phyloP scores from a whole-genome alignment of 2,113 vertebrate genomes.

The Theristicus caerulescens region DNA sequence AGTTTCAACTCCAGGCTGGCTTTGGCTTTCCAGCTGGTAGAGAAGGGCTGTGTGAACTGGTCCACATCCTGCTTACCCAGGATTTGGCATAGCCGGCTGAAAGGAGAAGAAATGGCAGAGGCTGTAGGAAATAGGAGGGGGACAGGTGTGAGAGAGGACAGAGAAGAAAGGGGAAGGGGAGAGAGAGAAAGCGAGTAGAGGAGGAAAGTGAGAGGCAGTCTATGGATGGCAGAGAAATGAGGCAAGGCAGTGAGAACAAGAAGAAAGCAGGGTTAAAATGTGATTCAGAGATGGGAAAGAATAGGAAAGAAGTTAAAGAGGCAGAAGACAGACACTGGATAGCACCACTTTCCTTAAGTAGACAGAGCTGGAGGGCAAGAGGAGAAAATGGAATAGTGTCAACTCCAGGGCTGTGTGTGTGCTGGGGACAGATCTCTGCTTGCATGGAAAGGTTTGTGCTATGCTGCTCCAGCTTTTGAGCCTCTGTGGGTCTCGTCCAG shows the following conservation, averaged over 20 bases:
- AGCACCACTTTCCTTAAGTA: neutral
- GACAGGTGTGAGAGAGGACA: neutral
- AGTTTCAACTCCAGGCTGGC: too few species aligned
- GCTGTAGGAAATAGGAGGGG: neutral
- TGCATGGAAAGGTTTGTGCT: neutral
- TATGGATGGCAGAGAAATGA: too few species aligned
- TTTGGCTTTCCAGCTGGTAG: too few species aligned
- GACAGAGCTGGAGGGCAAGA: neutral
- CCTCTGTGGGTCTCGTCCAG: neutral
- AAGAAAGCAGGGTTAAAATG: neutral
- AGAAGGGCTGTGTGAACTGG: too few species aligned
- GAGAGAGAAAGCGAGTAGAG: neutral
- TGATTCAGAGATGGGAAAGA: neutral
- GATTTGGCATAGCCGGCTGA: too few species aligned
- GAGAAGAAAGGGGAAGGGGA: neutral
- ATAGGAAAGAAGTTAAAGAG: neutral
- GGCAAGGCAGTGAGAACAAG: neutral
- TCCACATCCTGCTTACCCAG: too few species aligned
- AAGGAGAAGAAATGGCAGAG: neutral
- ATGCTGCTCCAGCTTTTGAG: neutral
- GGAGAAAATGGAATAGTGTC: neutral
- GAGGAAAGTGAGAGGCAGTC: too few species aligned
- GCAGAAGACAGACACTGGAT: neutral
- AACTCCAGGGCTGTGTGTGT: too few species aligned
- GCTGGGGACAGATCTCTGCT: neutral